Evolutionary conservation across 2,888 invertebrate genomes (phyloP).

Genomic region (Xanthorhoe spadicearia): DNA sequence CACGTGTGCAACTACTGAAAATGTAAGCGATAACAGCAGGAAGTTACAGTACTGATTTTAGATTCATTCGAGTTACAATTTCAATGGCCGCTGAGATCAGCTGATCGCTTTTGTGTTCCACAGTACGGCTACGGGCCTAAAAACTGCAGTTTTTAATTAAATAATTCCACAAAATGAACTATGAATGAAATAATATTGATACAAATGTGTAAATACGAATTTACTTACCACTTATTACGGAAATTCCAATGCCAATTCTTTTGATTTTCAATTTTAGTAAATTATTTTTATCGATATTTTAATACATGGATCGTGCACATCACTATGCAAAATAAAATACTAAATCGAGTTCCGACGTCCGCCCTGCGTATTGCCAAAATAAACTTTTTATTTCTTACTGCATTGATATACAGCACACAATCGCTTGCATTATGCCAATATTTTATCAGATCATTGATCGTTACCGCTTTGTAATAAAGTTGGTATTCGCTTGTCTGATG

Average conservation of each 20-base stretch:
- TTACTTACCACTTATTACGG: not conserved
- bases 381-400: slow-evolving; percentile 32
- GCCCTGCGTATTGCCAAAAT: slow-evolving; percentile 30
- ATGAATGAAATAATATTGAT: too few species aligned
- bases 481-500: slow-evolving; percentile 6
- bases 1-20: slow-evolving; percentile 29
- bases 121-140: too few species aligned
- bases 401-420: slow-evolving; percentile 35
- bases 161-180: too few species aligned
- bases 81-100: too few species aligned
- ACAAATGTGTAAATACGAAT: not conserved
- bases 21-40: not conserved
- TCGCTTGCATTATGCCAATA: slow-evolving; percentile 7
- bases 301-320: slow-evolving; percentile 35
- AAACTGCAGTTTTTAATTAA: too few species aligned
- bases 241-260: not conserved
- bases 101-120: too few species aligned
- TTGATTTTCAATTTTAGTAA: slow-evolving; percentile 10
- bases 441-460: slow-evolving; percentile 2
- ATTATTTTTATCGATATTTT: slow-evolving; percentile 34
- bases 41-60: too few species aligned
- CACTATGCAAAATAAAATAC: slow-evolving; percentile 49
- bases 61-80: too few species aligned
- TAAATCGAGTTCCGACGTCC: slow-evolving; percentile 30
- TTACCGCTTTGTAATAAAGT: slow-evolving; percentile 18